Base-by-base conservation (phyloP, 2,888 invertebrate genomes). In the Archaeoteleia sp. region DNA sequence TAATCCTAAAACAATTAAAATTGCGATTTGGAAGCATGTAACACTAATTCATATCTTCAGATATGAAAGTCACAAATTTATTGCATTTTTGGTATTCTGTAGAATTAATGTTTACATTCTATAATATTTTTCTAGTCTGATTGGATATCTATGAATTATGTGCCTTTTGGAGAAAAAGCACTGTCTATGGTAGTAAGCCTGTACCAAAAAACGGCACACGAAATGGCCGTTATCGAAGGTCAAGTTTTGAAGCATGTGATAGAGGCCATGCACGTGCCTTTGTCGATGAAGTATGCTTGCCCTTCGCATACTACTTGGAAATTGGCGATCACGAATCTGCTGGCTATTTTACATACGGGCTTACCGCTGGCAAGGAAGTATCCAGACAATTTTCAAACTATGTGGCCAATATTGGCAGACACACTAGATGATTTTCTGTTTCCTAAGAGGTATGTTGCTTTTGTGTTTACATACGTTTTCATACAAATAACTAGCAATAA, bases 391-490 rank as follows among this genome's bases (percentile, higher is more conserved):
- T 94, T 94, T 83, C 86, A 88, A 51, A 88, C 88, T 43, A 92
- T 95, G 87, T 98, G 98, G 98, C 90, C 91, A 51, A 93, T 93
- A 75, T 87, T 98, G 57, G 95, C 95, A 0, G 89, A 89, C 46
- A 93, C 95, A 0, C 86, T 98, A 27, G 96, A 98, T 78, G 93
- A 95, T 53, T 98, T 97, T 84, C 88, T 98, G 58, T 98, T 98
- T 82, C 94, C 95, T 5, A 90, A 90, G 79, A 91, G 90, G 93
- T 93, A 86, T 10, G 10, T 43, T 12, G 12, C 12, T 9, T 3
- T 54, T 17, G 25, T 15, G 13, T 43, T 43, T 15, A 2, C 9
- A 1, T 27, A 25, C 1, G n/a, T 27, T 12, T 27, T 35, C 5
- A 23, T 35, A n/a, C n/a, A 8, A 27, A 37, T n/a, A 32, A 29